Conservation (phyloP, 1,140 invertebrate genomes). For the Uloborus diversus region DNA sequence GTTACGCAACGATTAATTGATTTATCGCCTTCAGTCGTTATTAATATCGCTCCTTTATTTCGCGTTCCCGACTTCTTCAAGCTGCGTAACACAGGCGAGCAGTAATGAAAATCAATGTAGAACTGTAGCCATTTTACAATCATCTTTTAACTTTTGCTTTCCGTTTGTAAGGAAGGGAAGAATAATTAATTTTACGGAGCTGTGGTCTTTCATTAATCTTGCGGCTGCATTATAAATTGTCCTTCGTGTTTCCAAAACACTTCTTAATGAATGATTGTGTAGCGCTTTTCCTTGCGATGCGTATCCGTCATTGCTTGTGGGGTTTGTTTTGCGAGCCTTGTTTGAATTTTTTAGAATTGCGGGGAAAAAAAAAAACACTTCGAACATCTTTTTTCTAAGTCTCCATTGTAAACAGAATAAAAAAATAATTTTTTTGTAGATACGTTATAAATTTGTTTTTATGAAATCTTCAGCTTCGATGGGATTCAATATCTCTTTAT, state of each 20-base stretch:
- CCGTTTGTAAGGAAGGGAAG: neutral
- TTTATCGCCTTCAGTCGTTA: neutral
- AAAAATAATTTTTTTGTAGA: too few species aligned
- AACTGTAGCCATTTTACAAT: constrained; percentile 14
- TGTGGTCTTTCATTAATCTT: neutral
- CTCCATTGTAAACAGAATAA: too few species aligned
- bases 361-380: too few species aligned
- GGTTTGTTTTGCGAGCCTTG: too few species aligned
- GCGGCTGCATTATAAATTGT: neutral
- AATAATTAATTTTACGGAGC: constrained; percentile 15
- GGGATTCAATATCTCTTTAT: too few species aligned
- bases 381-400: too few species aligned
- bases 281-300: too few species aligned
- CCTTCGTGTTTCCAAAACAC: neutral
- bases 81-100: neutral
- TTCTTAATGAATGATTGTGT: neutral
- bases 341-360: too few species aligned
- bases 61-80: neutral
- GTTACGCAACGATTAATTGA: neutral
- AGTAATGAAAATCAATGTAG: constrained; percentile 36
- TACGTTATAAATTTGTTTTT: too few species aligned
- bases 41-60: neutral
- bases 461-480: too few species aligned
- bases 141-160: constrained; percentile 23
- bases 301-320: too few species aligned